Base-by-base conservation (phyloP, 2,797 vertebrate genomes). In the Sebastolobus altivelis region DNA sequence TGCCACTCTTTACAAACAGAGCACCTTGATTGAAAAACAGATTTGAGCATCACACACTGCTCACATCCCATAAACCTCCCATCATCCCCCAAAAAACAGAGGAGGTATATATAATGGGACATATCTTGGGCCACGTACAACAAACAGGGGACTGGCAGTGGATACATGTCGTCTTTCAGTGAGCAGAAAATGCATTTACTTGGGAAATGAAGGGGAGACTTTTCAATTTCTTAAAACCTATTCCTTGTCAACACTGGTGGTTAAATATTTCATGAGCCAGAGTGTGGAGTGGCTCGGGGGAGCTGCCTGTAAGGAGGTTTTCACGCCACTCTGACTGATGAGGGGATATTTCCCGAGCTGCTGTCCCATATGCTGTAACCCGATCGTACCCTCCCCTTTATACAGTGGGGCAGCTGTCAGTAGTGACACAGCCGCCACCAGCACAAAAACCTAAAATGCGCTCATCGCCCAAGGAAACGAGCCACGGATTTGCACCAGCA, bases 251-350 rank as follows among this genome's bases (percentile, higher is more conserved):
- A 97, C 94, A 95, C 89, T 88, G 83, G 84, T 78, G 82, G 91
- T 94, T 97, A 95, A 97, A 98, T 97, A 98, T 97, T 97, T 97
- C 87, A 97, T 96, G 93, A 95, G 94, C 79, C 92, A 78, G 93
- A 92, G 92, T 96, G 95, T 93, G 91, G 86, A 83, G 89, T 66
- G 91, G 91, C 95, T 94, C 94, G 72, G 84, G 96, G 93, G 95
- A 95, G 87, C 85, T 92, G 92, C 93, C 91, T 93, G 93, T 83
- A 81, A 87, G 96, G 91, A 95, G 94, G 93, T 92, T 94, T 96
- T 96, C 93, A 90, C 92, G 89, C 91, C 81, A 87, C 93, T 93
- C 87, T 93, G 92, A 94, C 93, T 90, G 93, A 96, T 94, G 95
- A 95, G 94, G 87, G 95, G 91, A 95, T 89, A 89, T 89, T 92